Evolutionary conservation across 2,888 invertebrate genomes (phyloP), one percentile per base, ranked within the genome.

Genomic region (Octodonta nipae): DNA sequence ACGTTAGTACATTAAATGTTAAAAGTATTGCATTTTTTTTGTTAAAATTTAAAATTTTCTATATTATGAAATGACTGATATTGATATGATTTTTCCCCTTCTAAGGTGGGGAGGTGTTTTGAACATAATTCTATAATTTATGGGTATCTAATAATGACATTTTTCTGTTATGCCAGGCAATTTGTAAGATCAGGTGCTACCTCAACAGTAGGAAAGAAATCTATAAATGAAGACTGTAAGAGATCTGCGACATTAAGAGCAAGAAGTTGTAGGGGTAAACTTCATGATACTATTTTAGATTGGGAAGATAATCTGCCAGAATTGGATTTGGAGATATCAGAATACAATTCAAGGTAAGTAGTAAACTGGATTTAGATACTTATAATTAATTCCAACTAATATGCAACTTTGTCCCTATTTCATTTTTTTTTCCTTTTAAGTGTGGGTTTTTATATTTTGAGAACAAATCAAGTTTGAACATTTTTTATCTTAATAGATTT

Each of bases 301-400:
- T 99, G 98, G 98, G 96, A 98, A 52, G 84, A 88, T 54, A 80
- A 79, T 58, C 66, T 98, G 41, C 96, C 96, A 0, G 80, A 83
- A 44, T 72, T 76, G 50, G 92, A 92, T 58, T 64, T 92, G 14
- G 70, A 78, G 32, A 70, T 85, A 64, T 81, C 92, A 0, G 78
- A 86, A 45, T 75, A 81, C 64, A 84, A 92, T 64, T 85, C 91
- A 28, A 82, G 77, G 86, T 86, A 65, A 10, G 7, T 17, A 10
- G 22, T 32, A 20, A 13, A n/a, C 10, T 32, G 3, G 15, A 26
- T 13, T 12, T 26, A 10, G 24, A 3, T 11, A 12, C 27, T 12
- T 13, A 26, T 41, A 28, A 20, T 15, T 6, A 28, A n/a, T n/a
- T n/a, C n/a, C n/a, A n/a, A n/a, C n/a, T n/a, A n/a, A n/a, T n/a